Conservation (phyloP, 2,888 invertebrate species). For the Teleogryllus oceanicus region DNA sequence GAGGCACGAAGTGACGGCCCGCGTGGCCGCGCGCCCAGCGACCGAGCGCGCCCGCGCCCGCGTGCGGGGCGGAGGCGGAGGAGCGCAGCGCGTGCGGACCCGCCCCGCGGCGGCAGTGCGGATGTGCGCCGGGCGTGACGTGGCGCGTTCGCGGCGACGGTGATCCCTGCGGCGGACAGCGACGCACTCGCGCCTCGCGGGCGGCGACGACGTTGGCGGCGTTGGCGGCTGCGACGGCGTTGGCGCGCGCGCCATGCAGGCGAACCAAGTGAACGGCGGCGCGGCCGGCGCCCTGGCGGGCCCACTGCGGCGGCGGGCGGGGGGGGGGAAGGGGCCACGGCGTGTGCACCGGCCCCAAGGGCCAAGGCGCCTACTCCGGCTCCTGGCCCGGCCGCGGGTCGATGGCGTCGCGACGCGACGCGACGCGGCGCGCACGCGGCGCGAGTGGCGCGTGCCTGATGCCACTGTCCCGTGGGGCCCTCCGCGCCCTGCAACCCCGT, state of each 20-base stretch:
- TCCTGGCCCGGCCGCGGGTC: slow-evolving; percentile 79
- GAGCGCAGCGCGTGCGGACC: slow-evolving; percentile 58
- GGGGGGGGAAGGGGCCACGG: slow-evolving; percentile 99
- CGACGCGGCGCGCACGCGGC: background rate
- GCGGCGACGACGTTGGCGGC: background rate
- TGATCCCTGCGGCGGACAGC: background rate
- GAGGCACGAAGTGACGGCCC: slow-evolving; percentile 44
- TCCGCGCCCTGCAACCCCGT: background rate
- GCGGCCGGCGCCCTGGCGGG: slow-evolving; percentile 18
- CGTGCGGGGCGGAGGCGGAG: slow-evolving; percentile 60
- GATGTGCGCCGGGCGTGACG: background rate
- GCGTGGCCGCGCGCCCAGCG: slow-evolving; percentile 45
- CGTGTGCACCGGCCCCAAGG: slow-evolving; percentile 95
- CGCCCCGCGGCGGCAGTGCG: slow-evolving; percentile 23
- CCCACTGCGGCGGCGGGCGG: slow-evolving; percentile 99
- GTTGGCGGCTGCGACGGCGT: background rate
- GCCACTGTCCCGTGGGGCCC: background rate
- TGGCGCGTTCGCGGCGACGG: background rate
- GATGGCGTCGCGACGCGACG: background rate
- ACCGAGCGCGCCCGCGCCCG: slow-evolving; percentile 52
- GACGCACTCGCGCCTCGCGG: background rate
- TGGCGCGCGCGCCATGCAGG: slow-evolving; percentile 12
- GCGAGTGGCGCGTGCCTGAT: background rate
- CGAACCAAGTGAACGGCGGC: slow-evolving; percentile 21
- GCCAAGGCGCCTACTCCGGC: slow-evolving; percentile 98